Conservation (phyloP, 2,888 invertebrate genomes). For the Aquatica leii region DNA sequence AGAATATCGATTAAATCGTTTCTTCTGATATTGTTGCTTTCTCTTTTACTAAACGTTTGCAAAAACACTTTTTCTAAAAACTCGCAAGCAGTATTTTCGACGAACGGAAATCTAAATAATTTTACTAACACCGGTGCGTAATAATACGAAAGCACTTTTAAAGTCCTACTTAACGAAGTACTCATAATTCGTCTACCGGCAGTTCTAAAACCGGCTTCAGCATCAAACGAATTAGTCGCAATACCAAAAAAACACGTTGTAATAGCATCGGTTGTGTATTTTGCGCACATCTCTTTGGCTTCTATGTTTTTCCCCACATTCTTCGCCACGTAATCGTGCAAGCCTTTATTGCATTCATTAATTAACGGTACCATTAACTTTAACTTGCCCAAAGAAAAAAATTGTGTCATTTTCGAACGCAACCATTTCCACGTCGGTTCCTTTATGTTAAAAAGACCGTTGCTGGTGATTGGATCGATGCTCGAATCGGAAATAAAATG, state of each 20-base stretch:
- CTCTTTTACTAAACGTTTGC: slow-evolving; percentile 51
- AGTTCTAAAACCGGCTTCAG: slow-evolving; percentile 50
- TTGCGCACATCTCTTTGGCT: slow-evolving; percentile 54
- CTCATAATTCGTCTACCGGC: slow-evolving; percentile 55
- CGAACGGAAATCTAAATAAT: slow-evolving; percentile 51
- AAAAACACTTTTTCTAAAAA: slow-evolving; percentile 53
- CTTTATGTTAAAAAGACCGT: slow-evolving; percentile 59
- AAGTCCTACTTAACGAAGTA: slow-evolving; percentile 43
- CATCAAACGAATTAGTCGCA: slow-evolving; percentile 56
- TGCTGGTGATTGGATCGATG: slow-evolving; percentile 58
- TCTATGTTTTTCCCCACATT: slow-evolving; percentile 37
- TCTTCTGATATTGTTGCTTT: slow-evolving; percentile 44
- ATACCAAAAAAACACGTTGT: slow-evolving; percentile 62
- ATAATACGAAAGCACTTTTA: slow-evolving; percentile 52
- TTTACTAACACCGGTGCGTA: slow-evolving; percentile 52
- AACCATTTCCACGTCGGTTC: slow-evolving; percentile 65
- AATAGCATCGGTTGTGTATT: slow-evolving; percentile 61
- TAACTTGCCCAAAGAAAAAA: slow-evolving; percentile 65
- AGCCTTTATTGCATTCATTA: slow-evolving; percentile 51
- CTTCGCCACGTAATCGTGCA: not conserved
- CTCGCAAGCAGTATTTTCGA: slow-evolving; percentile 49
- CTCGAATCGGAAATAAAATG: slow-evolving; percentile 57
- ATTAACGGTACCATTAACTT: slow-evolving; percentile 63
- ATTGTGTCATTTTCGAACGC: slow-evolving; percentile 64
- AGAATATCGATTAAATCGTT: slow-evolving; percentile 62